phyloP scores from a whole-genome alignment of 37 sponge, comb jelly and placozoan genomes.

The Spongilla lacustris region DNA sequence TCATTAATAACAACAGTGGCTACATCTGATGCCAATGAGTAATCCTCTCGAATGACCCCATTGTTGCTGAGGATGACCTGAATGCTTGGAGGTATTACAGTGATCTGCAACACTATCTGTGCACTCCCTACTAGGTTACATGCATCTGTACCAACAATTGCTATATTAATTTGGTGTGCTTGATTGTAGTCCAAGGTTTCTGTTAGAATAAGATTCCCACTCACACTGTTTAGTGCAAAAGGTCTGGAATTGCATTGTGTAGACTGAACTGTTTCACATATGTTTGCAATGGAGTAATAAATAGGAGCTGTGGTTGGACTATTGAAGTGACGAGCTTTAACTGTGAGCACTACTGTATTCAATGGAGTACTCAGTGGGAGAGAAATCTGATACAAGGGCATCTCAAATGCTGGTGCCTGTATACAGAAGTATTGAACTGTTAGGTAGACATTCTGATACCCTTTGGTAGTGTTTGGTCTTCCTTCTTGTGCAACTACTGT shows the following conservation, averaged over 20 bases:
- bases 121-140: not conserved
- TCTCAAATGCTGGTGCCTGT: not conserved
- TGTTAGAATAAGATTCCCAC: not conserved
- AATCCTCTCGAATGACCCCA: not conserved
- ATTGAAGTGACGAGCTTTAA: not conserved
- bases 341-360: not conserved
- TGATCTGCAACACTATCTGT: not conserved
- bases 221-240: not conserved
- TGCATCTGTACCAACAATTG: not conserved
- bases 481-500: not conserved
- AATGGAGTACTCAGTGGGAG: not conserved
- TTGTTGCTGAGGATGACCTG: not conserved
- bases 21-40: not conserved
- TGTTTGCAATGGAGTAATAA: not conserved
- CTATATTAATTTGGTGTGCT: not conserved
- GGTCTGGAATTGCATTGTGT: not conserved
- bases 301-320: not conserved
- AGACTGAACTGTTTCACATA: not conserved
- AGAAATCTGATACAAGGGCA: not conserved
- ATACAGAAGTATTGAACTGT: not conserved
- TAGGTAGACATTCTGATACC: not conserved
- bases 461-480: not conserved
- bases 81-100: not conserved
- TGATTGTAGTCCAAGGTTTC: not conserved
- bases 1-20: not conserved